Base-by-base conservation (phyloP, 2,113 vertebrate genomes). In the Choloepus hoffmanni region DNA sequence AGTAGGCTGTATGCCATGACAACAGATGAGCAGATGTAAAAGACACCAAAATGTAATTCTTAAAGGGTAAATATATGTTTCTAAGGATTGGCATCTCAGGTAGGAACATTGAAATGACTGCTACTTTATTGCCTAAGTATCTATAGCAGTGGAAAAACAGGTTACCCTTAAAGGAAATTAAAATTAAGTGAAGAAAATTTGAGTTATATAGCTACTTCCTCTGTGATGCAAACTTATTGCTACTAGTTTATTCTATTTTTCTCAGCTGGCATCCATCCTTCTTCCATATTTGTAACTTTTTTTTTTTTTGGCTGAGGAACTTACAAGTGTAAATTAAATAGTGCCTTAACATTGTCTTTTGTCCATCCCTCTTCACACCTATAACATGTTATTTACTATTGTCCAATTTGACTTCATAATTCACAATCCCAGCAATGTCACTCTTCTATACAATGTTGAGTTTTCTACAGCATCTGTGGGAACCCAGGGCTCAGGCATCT, bases 11-110 rank as follows among this genome's bases (percentile, higher is more conserved):
- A 6, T 93, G 97, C 98, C 97, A 96, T 91, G 16, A 48, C 92
- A 96, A 95, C 97, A 98, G 97, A 98, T 96, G 98, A 97, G 58
- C 74, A n/a, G 30, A 28, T n/a, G 65, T 73, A 62, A 73, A 82
- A 62, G 85, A 60, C 84, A 93, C 45, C 21, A 94, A 95, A 96
- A 92, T 83, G 82, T 96, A 76, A 85, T 45, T 91, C 79, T 48
- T 94, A 55, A 70, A 82, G 19, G 90, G 97, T 43, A 95, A 98
- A 90, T 89, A 81, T 70, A 53, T 90, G 95, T 84, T 97, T 97
- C 95, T 95, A 97, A 92, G 87, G 67, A 50, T 70, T 74, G 7
- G 86, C 83, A 72, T 97, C 63, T 65, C 65, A 86, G 67, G 48
- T 94, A 30, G 40, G 5, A 68, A 91, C n/a, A 48, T 36, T 53